Percentiles rank a stretch among this genome's conserved stretches.
phyloP scores from a whole-genome alignment of 1,140 invertebrate species.

The Cardiocondyla obscurior region DNA sequence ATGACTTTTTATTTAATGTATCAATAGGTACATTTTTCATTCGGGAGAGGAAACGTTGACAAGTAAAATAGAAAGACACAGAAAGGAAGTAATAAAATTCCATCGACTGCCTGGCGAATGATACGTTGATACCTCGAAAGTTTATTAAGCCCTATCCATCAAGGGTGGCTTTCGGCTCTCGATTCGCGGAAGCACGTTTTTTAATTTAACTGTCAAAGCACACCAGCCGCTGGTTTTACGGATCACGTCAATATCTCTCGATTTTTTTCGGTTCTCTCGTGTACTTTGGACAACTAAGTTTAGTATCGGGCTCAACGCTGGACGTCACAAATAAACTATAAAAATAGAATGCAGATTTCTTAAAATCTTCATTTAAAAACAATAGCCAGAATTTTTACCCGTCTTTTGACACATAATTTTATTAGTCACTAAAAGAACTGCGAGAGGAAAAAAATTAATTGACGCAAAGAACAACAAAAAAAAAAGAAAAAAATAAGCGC shows the following conservation, averaged over 20 bases:
- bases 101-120: conserved; percentile 56
- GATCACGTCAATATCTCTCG: conserved; percentile 19
- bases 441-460: neutral
- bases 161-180: conserved; percentile 55
- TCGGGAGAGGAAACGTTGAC: conserved; percentile 20
- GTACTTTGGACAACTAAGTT: conserved; percentile 13
- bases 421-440: neutral
- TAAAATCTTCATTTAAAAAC: neutral
- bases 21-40: conserved; percentile 21
- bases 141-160: conserved; percentile 67
- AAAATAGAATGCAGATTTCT: neutral
- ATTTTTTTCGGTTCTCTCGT: conserved; percentile 8
- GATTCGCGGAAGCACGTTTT: conserved; percentile 45
- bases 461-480: neutral
- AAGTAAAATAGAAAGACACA: conserved; percentile 28
- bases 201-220: conserved; percentile 64
- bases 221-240: conserved; percentile 19
- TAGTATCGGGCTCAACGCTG: neutral
- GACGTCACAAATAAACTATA: neutral
- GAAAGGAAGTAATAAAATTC: conserved; percentile 65
- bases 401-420: neutral
- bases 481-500: neutral
- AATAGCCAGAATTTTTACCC: neutral
- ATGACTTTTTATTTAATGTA: neutral
- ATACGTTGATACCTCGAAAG: conserved; percentile 65